These are phyloP conservation scores for Coenonympha arcania DNA, from an alignment of 2,888 invertebrate species.

Conservation along the genomic window DNA sequence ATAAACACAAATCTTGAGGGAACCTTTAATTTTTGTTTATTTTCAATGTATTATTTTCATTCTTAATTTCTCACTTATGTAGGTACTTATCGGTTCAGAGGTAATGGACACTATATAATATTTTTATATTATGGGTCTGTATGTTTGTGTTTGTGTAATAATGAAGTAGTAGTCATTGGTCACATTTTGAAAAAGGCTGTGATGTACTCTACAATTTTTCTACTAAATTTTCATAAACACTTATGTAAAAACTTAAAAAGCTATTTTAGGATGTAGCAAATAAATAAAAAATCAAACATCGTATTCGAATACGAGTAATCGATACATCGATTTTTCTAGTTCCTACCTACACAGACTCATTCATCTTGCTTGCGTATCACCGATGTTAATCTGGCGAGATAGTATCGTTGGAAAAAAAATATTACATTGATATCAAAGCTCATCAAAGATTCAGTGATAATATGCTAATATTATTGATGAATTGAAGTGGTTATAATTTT, in stretches of 20 bases:
- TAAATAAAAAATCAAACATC: conserved; percentile 36
- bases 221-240: too few species aligned
- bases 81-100: too few species aligned
- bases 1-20: too few species aligned
- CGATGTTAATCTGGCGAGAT: conserved; percentile 50
- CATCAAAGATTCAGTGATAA: not conserved
- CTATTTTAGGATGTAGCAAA: not conserved
- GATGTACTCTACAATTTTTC: too few species aligned
- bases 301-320: conserved; percentile 50
- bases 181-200: too few species aligned
- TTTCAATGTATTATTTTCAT: too few species aligned
- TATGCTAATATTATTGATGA: not conserved
- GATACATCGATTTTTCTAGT: conserved; percentile 40
- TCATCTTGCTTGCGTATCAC: conserved; percentile 56
- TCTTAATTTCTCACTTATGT: too few species aligned
- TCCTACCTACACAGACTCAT: conserved; percentile 42
- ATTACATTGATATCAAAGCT: not conserved
- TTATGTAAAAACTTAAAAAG: not conserved
- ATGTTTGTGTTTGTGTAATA: too few species aligned
- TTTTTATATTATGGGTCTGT: too few species aligned
- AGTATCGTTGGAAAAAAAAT: conserved; percentile 35
- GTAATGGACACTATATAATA: too few species aligned
- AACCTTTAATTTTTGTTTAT: too few species aligned
- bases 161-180: too few species aligned
- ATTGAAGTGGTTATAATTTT: not conserved